Conservation (phyloP, 2,797 vertebrate genomes). For the Fundulus diaphanus region DNA sequence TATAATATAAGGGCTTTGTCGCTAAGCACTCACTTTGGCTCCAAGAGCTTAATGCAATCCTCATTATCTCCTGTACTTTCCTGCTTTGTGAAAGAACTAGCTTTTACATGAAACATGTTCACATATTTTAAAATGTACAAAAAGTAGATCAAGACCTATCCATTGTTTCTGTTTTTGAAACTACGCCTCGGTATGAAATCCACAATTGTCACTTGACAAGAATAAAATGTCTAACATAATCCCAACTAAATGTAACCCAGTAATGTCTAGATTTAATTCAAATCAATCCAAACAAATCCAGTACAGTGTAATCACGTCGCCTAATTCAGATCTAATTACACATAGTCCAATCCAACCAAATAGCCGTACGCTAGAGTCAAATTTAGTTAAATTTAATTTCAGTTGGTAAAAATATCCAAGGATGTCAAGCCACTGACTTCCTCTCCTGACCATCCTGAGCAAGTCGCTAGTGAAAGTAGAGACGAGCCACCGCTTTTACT, state of each 20-base stretch:
- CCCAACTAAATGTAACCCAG: background rate
- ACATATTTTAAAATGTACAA: background rate
- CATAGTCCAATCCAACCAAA: background rate
- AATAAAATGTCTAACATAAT: background rate
- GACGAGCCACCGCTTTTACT: background rate
- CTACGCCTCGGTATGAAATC: background rate
- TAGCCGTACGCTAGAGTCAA: background rate
- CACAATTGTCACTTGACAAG: background rate
- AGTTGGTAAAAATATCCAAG: background rate
- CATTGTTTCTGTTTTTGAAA: background rate
- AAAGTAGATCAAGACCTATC: background rate
- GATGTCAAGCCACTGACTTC: background rate
- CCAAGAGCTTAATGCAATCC: slow-evolving; percentile 6
- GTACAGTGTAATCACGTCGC: background rate
- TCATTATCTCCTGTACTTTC: slow-evolving; percentile 11
- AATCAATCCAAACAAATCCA: background rate
- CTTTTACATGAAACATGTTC: background rate
- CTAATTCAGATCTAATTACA: background rate
- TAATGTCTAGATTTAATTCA: background rate
- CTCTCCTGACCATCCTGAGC: background rate
- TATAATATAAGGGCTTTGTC: slow-evolving; percentile 25
- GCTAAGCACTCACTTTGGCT: slow-evolving; percentile 15
- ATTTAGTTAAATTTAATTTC: background rate
- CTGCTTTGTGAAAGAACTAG: slow-evolving; percentile 5
- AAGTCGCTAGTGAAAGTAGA: background rate